phyloP scores from a whole-genome alignment of 1,140 invertebrate genomes.

The Drosophila chauvacae region DNA sequence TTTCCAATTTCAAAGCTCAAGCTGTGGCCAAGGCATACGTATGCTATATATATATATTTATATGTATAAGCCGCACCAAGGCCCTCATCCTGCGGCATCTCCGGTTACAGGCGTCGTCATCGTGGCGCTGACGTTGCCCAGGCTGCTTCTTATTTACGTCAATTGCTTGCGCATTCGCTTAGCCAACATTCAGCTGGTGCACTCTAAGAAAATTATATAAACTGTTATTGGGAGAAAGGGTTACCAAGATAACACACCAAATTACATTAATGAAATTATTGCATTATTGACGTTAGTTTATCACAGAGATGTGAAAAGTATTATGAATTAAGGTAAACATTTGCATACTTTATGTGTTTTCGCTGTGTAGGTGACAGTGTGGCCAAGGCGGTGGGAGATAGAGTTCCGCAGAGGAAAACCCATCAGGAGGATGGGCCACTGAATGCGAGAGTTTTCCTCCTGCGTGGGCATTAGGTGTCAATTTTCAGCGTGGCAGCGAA shows the following conservation, averaged over 20 bases:
- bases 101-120: conserved; percentile 57
- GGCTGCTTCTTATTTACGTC: conserved; percentile 76
- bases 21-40: conserved; percentile 75
- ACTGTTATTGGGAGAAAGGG: neutral
- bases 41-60: conserved; percentile 18
- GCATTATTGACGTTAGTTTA: no score
- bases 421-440: conserved; percentile 14
- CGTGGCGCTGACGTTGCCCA: conserved; percentile 53
- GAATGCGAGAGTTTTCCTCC: conserved; percentile 35
- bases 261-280: no score
- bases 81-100: conserved; percentile 34
- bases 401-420: neutral
- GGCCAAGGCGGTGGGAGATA: neutral
- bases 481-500: conserved; percentile 57
- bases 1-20: conserved; percentile 81
- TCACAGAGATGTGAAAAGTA: neutral
- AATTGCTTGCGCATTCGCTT: conserved; percentile 74
- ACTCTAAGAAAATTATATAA: conserved; percentile 2
- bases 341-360: conserved; percentile 4
- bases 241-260: neutral
- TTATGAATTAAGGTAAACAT: neutral
- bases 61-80: conserved; percentile 28
- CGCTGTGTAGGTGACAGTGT: neutral
- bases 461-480: conserved; percentile 69
- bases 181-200: conserved; percentile 21